A percentile compares a stretch with the other conserved stretches of the same genome.
phyloP scores from a whole-genome alignment of 35 echinoderm and acorn worm genomes.

The Lytechinus pictus region DNA sequence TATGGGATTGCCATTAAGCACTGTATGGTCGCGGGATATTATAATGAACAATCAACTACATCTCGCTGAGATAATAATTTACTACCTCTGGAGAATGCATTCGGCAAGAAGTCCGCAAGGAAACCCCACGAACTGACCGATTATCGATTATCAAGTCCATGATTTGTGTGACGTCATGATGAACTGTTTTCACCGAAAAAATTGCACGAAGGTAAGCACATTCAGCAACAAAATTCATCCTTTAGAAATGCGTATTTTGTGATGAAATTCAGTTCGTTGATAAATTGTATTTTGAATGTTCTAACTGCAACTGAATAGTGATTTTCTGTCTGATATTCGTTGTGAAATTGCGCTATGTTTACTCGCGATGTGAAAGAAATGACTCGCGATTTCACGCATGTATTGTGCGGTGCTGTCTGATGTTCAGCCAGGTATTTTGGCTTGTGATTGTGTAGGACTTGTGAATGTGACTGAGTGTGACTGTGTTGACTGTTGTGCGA shows the following conservation, averaged over 20 bases:
- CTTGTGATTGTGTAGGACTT: background rate
- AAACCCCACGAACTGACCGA: conserved; percentile 55
- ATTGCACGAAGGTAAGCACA: conserved; percentile 45
- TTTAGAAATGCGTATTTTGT: background rate
- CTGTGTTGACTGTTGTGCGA: background rate
- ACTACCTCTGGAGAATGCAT: conserved; percentile 27
- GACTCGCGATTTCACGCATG: background rate
- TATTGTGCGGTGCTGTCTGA: background rate
- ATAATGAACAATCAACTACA: background rate
- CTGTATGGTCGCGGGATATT: background rate
- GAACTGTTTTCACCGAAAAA: conserved; percentile 44
- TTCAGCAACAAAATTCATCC: background rate
- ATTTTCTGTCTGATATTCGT: background rate
- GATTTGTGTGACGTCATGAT: conserved; percentile 49
- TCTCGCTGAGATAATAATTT: background rate
- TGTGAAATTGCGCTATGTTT: background rate
- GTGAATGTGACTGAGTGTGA: background rate
- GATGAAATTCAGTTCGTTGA: background rate
- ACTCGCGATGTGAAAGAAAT: conserved; percentile 15
- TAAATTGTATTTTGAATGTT: background rate
- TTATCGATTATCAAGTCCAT: conserved; percentile 56
- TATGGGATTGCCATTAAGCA: background rate
- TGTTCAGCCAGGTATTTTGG: background rate
- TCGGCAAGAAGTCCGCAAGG: conserved; percentile 32
- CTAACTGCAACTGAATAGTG: background rate